phyloP scores from a whole-genome alignment of 2,113 vertebrate genomes.

The Conger conger region DNA sequence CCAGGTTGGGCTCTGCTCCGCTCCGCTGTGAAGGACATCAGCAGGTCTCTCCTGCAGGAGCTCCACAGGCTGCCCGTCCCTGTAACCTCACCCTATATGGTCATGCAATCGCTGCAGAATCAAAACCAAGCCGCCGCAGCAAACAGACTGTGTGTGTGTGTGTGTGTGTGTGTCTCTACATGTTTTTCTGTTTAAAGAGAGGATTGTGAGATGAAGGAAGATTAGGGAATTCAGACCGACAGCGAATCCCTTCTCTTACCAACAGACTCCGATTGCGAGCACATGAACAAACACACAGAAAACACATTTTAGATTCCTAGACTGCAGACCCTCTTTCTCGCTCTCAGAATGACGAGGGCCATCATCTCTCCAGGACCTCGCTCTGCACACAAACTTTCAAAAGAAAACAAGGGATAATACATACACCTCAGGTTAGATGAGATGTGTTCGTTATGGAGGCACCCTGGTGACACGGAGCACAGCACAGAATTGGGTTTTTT shows the following conservation, averaged over 20 bases:
- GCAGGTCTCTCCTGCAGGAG: constrained; percentile 36
- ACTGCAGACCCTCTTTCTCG: neutral
- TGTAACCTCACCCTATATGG: constrained; percentile 66
- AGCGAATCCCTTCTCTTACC: neutral
- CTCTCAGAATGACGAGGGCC: neutral
- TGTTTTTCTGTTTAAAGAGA: neutral
- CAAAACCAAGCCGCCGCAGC: constrained; percentile 6
- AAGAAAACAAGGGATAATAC: neutral
- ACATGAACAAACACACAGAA: neutral
- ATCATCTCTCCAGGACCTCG: no score
- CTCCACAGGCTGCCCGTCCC: constrained; percentile 16
- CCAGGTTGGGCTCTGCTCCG: neutral
- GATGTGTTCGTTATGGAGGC: neutral
- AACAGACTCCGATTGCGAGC: neutral
- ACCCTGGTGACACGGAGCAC: neutral
- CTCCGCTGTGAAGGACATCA: neutral
- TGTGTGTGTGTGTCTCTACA: constrained; percentile 37
- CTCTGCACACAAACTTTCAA: neutral
- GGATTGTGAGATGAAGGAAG: constrained; percentile 26
- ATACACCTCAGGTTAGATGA: neutral
- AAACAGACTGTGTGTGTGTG: constrained; percentile 33
- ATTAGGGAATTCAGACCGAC: constrained; percentile 44
- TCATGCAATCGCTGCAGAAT: constrained; percentile 39
- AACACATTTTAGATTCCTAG: neutral
- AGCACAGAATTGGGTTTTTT: neutral